Evolutionary conservation across 1,140 invertebrate genomes (phyloP).

Genomic region (Frieseomelitta varia): DNA sequence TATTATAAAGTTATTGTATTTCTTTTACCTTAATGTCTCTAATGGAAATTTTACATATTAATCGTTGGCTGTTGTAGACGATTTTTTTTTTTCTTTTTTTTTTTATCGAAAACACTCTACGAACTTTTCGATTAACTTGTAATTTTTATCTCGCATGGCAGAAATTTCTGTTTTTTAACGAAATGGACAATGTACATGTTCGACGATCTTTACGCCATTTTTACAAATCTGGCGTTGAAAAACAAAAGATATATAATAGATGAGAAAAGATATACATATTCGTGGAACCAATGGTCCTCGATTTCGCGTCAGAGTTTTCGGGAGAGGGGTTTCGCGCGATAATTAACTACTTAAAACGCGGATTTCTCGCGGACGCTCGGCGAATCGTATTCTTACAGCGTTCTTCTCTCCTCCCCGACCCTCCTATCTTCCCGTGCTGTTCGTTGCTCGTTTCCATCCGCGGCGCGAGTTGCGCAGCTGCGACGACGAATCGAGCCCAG

Average conservation of each 20-base stretch:
- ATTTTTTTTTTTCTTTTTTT: too few species aligned
- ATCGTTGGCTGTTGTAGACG: too few species aligned
- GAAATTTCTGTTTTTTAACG: too few species aligned
- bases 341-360: constrained; percentile 51
- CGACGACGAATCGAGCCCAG: constrained; percentile 5
- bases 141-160: too few species aligned
- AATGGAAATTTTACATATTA: too few species aligned
- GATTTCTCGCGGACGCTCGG: constrained; percentile 41
- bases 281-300: not conserved
- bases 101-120: too few species aligned
- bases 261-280: not conserved
- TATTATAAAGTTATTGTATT: too few species aligned
- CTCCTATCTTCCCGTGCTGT: too few species aligned
- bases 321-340: constrained; percentile 12
- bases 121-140: too few species aligned
- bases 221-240: not conserved
- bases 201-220: not conserved
- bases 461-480: constrained; percentile 1
- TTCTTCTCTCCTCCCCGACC: not conserved
- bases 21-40: too few species aligned
- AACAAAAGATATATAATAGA: not conserved
- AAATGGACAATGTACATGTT: not conserved
- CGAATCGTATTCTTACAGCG: constrained; percentile 52
- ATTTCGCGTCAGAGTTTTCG: not conserved
- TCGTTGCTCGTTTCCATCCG: not conserved